Base-by-base conservation (phyloP, 2,797 vertebrate species). In the Antrozous pallidus region DNA sequence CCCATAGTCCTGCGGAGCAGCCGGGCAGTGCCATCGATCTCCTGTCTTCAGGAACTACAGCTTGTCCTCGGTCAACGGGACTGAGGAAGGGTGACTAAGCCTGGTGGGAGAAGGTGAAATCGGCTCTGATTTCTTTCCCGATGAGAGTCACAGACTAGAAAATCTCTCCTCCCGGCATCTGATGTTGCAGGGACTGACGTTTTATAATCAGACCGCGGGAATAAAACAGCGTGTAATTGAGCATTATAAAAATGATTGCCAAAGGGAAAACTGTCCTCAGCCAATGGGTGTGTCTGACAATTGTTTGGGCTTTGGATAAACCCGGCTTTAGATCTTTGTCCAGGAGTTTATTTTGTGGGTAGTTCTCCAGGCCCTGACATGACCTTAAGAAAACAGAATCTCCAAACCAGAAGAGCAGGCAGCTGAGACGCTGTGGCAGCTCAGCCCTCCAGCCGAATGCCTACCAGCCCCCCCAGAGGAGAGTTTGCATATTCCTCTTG, bases 271-370 rank as follows among this genome's bases (percentile, higher is more conserved):
- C 33, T 33, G 28, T 81, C 45, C 78, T 61, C 38, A 89, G 74
- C 36, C 31, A 78, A 24, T 18, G 82, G 83, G 70, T 88, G 56
- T 91, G 33, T 14, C 75, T 87, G 45, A 65, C 38, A 58, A 86
- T 95, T 83, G 13, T 86, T 78, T 74, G 49, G 74, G 58, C 33
- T 95, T 91, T 63, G 83, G 82, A 89, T 90, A 84, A 96, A 73
- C 36, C 70, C 36, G 31, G 67, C 78, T 90, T 93, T 88, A 93
- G 67, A 92, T 90, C 85, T 86, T 36, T 69, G 65, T 93, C 85
- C 80, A 88, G 71, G 70, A 85, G 61, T 94, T 92, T 85, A 67
- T 90, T 94, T 67, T 88, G 40, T 77, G 69, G 47, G 63, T 31
- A 75, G 36, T 14, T 51, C 56, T 78, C 45, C 40, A 89, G 75